These are phyloP conservation scores for Hydractinia symbiolongicarpus DNA, from an alignment of 30 jellyfish, hydroid and myxozoan genomes.

Conservation along the genomic window DNA sequence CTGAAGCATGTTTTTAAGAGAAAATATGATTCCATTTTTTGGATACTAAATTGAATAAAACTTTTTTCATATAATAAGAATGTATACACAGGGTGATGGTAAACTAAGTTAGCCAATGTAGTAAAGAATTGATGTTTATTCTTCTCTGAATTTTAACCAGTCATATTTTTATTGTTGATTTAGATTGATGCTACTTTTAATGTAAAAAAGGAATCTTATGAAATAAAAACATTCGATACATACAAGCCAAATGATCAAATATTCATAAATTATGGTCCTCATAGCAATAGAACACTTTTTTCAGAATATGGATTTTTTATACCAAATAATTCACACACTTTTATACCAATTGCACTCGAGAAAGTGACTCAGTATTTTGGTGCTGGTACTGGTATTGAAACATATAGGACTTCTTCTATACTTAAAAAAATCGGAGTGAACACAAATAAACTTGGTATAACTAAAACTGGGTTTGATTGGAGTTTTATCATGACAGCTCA, in stretches of 20 bases:
- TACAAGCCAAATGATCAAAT: constrained; percentile 40
- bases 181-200: constrained; percentile 32
- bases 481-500: constrained; percentile 5
- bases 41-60: no score
- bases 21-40: no score
- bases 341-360: constrained; percentile 10
- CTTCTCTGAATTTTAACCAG: no score
- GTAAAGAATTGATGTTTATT: no score
- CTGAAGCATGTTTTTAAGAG: no score
- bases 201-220: constrained; percentile 14
- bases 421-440: neutral
- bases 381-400: neutral
- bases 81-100: no score
- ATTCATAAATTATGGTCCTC: constrained; percentile 43
- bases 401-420: neutral
- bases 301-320: constrained; percentile 39
- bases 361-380: neutral
- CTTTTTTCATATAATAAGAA: no score
- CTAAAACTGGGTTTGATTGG: constrained; percentile 2
- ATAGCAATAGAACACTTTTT: constrained; percentile 24
- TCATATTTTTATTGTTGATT: neutral
- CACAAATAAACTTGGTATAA: neutral
- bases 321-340: neutral
- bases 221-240: constrained; percentile 16
- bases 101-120: no score